A percentile compares a stretch with the other conserved stretches of the same genome.
phyloP scores from a whole-genome alignment of 2,888 invertebrate species.

The Melikaiella ostensackeni region DNA sequence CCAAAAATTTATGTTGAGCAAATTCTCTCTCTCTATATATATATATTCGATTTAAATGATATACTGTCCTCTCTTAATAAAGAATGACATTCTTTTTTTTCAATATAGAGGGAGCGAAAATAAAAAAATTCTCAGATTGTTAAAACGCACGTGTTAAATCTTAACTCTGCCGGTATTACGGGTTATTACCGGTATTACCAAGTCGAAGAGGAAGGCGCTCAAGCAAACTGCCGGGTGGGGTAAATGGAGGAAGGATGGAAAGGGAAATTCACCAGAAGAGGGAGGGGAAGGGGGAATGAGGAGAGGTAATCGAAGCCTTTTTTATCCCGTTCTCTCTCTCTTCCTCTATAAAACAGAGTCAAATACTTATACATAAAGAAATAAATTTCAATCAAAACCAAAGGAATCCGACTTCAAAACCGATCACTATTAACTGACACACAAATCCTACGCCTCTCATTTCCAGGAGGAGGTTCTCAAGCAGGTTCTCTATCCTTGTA shows the following conservation, averaged over 20 bases:
- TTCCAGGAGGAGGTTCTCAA: not conserved
- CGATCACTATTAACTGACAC: not conserved
- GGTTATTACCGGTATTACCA: not conserved
- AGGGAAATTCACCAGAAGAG: too few relatives aligned
- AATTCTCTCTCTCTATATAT: too few relatives aligned
- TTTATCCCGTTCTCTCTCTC: slow-evolving; percentile 4
- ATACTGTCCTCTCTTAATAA: too few relatives aligned
- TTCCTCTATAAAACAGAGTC: not conserved
- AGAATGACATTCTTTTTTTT: too few relatives aligned
- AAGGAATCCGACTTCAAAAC: not conserved
- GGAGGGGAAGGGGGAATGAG: not conserved
- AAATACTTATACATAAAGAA: not conserved
- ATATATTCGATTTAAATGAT: too few relatives aligned
- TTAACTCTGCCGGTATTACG: not conserved
- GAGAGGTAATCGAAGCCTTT: slow-evolving; percentile 28
- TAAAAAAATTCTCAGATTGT: not conserved
- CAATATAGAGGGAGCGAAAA: not conserved
- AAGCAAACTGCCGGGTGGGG: not conserved
- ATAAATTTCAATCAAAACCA: not conserved
- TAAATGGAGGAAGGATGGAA: too few relatives aligned
- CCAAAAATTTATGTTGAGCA: too few relatives aligned
- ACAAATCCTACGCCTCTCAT: not conserved
- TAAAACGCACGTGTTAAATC: not conserved
- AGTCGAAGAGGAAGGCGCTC: not conserved
- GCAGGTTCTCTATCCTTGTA: not conserved